A percentile compares a stretch with the other conserved stretches of the same genome.
Conservation (phyloP, 2,797 vertebrate species). For the Pangasius larnaudii region DNA sequence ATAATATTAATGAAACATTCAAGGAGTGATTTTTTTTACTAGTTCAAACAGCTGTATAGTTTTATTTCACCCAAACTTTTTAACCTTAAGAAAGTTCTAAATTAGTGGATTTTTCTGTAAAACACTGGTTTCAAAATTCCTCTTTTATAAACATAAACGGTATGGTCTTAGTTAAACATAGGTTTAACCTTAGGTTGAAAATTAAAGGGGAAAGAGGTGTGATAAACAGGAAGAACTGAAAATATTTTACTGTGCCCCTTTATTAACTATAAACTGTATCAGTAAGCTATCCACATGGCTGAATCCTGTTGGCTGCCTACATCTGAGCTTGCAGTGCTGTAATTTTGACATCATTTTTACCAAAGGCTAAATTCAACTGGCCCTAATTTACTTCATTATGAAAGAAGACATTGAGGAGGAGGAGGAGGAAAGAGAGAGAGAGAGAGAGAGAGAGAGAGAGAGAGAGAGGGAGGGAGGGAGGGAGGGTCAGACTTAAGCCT, state of each 20-base stretch:
- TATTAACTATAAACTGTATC: neutral
- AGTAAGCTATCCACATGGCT: neutral
- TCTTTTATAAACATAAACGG: too few relatives aligned
- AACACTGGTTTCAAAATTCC: neutral
- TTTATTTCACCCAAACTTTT: neutral
- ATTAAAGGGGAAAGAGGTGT: neutral
- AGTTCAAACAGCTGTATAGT: neutral
- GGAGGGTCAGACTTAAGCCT: conserved; percentile 41
- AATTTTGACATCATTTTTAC: conserved; percentile 28
- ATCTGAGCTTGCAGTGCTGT: conserved; percentile 33
- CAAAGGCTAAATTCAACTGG: conserved; percentile 43
- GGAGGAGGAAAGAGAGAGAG: neutral
- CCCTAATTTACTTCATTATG: conserved; percentile 47
- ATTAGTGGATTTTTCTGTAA: neutral
- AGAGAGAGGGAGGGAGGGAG: conserved; percentile 11
- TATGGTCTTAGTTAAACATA: neutral
- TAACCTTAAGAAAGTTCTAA: neutral
- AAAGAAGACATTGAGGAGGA: conserved; percentile 1
- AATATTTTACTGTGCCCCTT: neutral
- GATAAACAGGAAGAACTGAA: conserved; percentile 1
- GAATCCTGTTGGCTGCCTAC: neutral
- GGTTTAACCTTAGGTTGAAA: neutral
- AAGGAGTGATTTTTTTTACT: neutral
- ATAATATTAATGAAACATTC: neutral
- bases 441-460: conserved; percentile 15